A percentile compares a stretch with the other conserved stretches of the same genome.
Evolutionary conservation across 2,113 vertebrate genomes (phyloP).

Genomic region (Chaetura pelagica): DNA sequence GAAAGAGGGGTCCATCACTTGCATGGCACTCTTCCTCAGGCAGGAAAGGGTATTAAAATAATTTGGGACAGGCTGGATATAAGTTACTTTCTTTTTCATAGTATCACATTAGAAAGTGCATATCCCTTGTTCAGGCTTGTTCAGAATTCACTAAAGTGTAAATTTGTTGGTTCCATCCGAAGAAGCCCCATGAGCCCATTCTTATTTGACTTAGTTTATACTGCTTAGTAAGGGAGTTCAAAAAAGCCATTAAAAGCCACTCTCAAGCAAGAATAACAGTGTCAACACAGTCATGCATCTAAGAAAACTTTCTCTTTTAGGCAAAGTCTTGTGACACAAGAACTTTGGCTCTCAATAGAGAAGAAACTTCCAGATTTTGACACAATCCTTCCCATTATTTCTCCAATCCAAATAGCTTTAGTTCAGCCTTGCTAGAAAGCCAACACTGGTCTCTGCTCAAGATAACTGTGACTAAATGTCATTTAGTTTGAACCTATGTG

Average conservation of each 20-base stretch:
- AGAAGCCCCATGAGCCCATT: conserved; percentile 36
- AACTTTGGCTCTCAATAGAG: conserved; percentile 18
- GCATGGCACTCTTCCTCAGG: not conserved
- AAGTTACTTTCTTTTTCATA: not conserved
- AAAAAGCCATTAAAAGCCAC: conserved; percentile 27
- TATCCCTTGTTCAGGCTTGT: not conserved
- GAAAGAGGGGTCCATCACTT: not conserved
- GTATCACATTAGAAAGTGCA: not conserved
- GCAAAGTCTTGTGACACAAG: conserved; percentile 39
- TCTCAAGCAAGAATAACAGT: conserved; percentile 47
- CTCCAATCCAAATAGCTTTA: conserved; percentile 23
- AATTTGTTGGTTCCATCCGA: conserved; percentile 43
- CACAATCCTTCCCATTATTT: conserved; percentile 41
- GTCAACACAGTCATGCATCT: conserved; percentile 54
- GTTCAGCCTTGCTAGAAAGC: conserved; percentile 26
- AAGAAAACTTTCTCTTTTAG: conserved; percentile 53
- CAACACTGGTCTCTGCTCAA: conserved; percentile 13
- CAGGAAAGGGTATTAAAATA: not conserved
- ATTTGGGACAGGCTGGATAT: not conserved
- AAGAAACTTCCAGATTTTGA: conserved; percentile 51
- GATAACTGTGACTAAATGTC: conserved; percentile 32
- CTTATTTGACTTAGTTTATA: conserved; percentile 40
- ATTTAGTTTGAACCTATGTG: conserved; percentile 14
- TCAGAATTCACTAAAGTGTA: conserved; percentile 30
- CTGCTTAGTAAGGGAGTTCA: conserved; percentile 33